Evolutionary conservation across 2,888 invertebrate genomes (phyloP).

Genomic region (Zaprionus bogoriensis): DNA sequence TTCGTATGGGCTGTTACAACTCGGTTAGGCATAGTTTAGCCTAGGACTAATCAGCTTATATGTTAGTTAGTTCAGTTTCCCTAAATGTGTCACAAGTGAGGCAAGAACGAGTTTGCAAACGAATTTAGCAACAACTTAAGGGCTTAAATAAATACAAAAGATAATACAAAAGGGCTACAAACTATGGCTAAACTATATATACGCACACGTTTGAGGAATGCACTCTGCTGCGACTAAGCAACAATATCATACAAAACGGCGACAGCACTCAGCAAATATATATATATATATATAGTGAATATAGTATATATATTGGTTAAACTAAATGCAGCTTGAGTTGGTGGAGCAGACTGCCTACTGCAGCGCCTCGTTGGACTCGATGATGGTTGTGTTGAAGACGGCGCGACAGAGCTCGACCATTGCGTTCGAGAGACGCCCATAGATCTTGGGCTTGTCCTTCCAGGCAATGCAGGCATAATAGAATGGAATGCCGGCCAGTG

Average conservation of each 20-base stretch:
- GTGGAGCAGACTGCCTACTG: constrained; percentile 34
- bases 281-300: no score
- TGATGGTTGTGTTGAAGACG: constrained; percentile 86
- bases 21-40: constrained; percentile 20
- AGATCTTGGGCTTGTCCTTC: constrained; percentile 85
- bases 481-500: constrained; percentile 91
- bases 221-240: constrained; percentile 21
- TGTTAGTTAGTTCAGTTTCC: constrained; percentile 46
- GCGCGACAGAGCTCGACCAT: constrained; percentile 86
- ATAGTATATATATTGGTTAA: not conserved
- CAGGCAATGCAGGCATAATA: constrained; percentile 89
- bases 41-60: constrained; percentile 36
- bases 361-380: constrained; percentile 83
- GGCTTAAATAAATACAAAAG: constrained; percentile 56
- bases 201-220: constrained; percentile 38
- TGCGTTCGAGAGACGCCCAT: constrained; percentile 84
- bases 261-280: no score
- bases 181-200: constrained; percentile 24
- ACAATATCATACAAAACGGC: constrained; percentile 48
- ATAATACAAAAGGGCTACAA: constrained; percentile 27
- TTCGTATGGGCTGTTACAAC: constrained; percentile 10
- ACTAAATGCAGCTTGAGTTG: constrained; percentile 35
- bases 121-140: constrained; percentile 32
- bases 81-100: constrained; percentile 65
- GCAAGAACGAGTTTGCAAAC: constrained; percentile 9